Conservation (phyloP, 2,888 invertebrate species). For the Amblyteles armatorius region DNA sequence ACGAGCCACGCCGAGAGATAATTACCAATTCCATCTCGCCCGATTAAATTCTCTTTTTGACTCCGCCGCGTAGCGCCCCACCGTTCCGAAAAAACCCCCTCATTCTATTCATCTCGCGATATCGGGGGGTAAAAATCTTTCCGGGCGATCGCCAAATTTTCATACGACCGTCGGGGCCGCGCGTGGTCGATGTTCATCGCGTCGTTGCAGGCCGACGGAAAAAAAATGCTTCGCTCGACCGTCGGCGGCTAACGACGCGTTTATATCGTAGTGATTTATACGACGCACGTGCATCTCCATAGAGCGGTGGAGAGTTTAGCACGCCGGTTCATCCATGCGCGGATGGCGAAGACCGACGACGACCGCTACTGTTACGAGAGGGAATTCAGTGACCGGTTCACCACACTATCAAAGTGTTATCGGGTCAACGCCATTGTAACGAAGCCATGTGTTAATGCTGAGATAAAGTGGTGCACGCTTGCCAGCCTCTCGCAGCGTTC, state of each 20-base stretch:
- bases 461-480: slow-evolving; percentile 71
- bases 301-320: slow-evolving; percentile 53
- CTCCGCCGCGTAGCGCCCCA: slow-evolving; percentile 3
- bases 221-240: slow-evolving; percentile 66
- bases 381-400: slow-evolving; percentile 57
- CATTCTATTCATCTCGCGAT: neutral
- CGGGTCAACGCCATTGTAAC: slow-evolving; percentile 70
- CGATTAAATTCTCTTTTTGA: slow-evolving; percentile 61
- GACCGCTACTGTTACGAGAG: slow-evolving; percentile 59
- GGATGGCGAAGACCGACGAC: slow-evolving; percentile 57
- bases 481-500: slow-evolving; percentile 26
- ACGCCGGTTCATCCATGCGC: slow-evolving; percentile 57
- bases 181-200: neutral
- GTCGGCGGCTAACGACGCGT: slow-evolving; percentile 74
- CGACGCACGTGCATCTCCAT: slow-evolving; percentile 74
- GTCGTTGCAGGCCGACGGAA: slow-evolving; percentile 24
- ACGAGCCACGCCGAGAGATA: slow-evolving; percentile 71
- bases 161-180: slow-evolving; percentile 36
- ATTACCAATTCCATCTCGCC: slow-evolving; percentile 66
- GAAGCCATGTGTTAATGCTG: slow-evolving; percentile 76
- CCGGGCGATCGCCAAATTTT: slow-evolving; percentile 61
- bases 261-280: slow-evolving; percentile 78
- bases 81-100: neutral
- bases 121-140: slow-evolving; percentile 62
- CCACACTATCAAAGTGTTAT: slow-evolving; percentile 71